Evolutionary conservation across 2,113 vertebrate genomes (phyloP).

Genomic region (Macaca fascicularis): T2T-MFA8v1.1 NC_088387.1:61508001-61508500

Average conservation of each 20-base stretch:
- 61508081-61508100: conserved; percentile 39
- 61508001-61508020: conserved; percentile 6
- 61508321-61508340: background rate
- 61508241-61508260: background rate
- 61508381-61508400: background rate
- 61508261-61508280: background rate
- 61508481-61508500: background rate
- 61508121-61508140: background rate
- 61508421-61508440: background rate
- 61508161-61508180: background rate
- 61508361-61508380: background rate
- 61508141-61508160: background rate
- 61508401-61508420: background rate
- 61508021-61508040: background rate
- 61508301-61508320: background rate
- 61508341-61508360: background rate
- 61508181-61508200: background rate
- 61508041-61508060: background rate
- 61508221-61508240: background rate
- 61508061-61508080: conserved; percentile 3
- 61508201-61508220: background rate
- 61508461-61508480: background rate
- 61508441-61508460: background rate
- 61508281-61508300: background rate
- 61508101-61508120: background rate